Evolutionary conservation across 2,797 vertebrate genomes (phyloP), one percentile per base, ranked within the genome.

Genomic region (Microchirus variegatus): DNA sequence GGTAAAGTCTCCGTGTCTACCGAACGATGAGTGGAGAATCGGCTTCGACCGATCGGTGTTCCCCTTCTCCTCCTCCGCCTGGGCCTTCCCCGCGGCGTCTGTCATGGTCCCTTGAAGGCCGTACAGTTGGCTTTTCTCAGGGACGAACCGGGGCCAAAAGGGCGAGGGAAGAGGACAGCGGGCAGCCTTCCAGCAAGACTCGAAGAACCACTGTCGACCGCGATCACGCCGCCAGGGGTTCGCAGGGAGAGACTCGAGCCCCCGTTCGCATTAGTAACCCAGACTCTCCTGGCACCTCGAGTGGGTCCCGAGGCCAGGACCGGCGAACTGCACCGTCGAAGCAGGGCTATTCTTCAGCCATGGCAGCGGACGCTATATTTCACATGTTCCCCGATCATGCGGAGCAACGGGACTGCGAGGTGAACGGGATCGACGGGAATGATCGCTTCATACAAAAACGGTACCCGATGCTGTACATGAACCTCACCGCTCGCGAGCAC

Each of bases 391-490:
- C 59, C 0, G 53, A 59, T 35, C 52, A 52, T 2, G 8, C 1
- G 6, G 3, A 58, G n/a, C 59, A 26, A 17, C 7, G 43, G 43
- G 43, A 45, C 2, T 3, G 15, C 5, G 43, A 45, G 4, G 15
- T 2, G 43, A 1, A 17, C 43, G 13, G 16, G 5, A 45, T 17
- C 43, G 8, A 13, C 10, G 43, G 59, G 1, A 5, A 16, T 0
- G 38, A 62, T 10, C 37, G 42, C 10, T 58, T 75, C 18, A 4
- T 70, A 8, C 61, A 58, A 41, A 71, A 55, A 31, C 58, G 63
- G 2, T 76, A 76, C 17, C 73, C 73, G 0, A 67, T 71, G 63
- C 36, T 72, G 26, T 51, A 72, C 16, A 41, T 77, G 54, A 54
- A 48, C 18, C 53, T 71, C 0, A 61, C n/a, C 2, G 16, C 8